These are phyloP conservation scores for Leiothrix lutea DNA, from an alignment of 2,113 vertebrate species.

Conservation along the genomic window DNA sequence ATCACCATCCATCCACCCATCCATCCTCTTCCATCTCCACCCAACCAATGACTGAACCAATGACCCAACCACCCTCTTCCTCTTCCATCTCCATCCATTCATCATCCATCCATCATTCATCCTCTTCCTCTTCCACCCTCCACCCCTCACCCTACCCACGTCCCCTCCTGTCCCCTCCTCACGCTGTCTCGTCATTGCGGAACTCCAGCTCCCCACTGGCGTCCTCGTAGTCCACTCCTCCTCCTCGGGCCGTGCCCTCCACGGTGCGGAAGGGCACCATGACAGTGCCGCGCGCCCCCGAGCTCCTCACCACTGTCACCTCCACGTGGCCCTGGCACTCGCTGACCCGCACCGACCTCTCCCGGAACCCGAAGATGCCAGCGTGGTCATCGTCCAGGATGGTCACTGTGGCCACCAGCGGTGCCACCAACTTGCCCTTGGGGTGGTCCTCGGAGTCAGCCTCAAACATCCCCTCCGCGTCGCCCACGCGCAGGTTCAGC, in stretches of 20 bases:
- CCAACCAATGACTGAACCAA: too few relatives aligned
- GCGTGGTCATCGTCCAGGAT: slow-evolving; percentile 97
- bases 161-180: slow-evolving; percentile 11
- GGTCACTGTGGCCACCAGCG: slow-evolving; percentile 89
- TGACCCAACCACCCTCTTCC: too few relatives aligned
- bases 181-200: slow-evolving; percentile 91
- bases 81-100: too few relatives aligned
- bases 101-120: background rate
- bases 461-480: slow-evolving; percentile 94
- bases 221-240: slow-evolving; percentile 89
- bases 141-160: background rate
- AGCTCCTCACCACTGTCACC: slow-evolving; percentile 88
- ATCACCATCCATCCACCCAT: too few relatives aligned
- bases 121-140: background rate
- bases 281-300: slow-evolving; percentile 91
- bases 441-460: slow-evolving; percentile 81
- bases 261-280: slow-evolving; percentile 89
- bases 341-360: slow-evolving; percentile 84
- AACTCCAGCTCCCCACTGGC: slow-evolving; percentile 90
- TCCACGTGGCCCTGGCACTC: slow-evolving; percentile 95
- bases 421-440: slow-evolving; percentile 83
- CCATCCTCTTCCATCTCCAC: background rate
- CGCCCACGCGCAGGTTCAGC: slow-evolving; percentile 90
- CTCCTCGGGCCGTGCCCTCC: slow-evolving; percentile 81
- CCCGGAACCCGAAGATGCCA: slow-evolving; percentile 93